These are phyloP conservation scores for Falco columbarius DNA, from an alignment of 2,797 vertebrate genomes.

Conservation along the genomic window DNA sequence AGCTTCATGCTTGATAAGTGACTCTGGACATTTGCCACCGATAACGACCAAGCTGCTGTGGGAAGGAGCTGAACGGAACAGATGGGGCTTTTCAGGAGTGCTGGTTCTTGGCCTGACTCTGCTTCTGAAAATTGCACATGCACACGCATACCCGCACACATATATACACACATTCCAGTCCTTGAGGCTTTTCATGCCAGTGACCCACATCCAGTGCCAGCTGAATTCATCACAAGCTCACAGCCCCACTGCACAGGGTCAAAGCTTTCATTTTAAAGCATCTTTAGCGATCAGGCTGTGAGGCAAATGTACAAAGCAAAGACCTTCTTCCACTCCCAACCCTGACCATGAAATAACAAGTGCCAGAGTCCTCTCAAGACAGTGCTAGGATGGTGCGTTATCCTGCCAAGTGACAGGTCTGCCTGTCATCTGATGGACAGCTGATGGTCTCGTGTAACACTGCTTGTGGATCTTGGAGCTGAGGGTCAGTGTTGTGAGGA, in stretches of 20 bases:
- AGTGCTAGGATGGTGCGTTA: rapidly evolving
- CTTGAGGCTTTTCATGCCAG: neutral
- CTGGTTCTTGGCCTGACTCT: neutral
- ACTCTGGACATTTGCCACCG: slow-evolving; percentile 58
- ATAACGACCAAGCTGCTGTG: neutral
- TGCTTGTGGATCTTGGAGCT: neutral
- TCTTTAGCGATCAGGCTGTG: neutral
- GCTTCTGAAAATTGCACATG: neutral
- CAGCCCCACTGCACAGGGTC: rapidly evolving
- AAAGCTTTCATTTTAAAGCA: neutral
- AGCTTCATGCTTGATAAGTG: slow-evolving; percentile 25
- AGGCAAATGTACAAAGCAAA: neutral
- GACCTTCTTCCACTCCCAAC: neutral
- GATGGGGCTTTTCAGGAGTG: slow-evolving; percentile 40
- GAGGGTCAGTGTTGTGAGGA: neutral
- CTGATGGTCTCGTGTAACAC: neutral
- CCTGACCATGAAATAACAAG: neutral
- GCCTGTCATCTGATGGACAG: neutral
- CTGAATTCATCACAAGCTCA: neutral
- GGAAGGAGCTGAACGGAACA: slow-evolving; percentile 33
- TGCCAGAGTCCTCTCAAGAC: neutral
- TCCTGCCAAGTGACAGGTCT: neutral
- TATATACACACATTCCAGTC: neutral
- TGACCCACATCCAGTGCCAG: neutral
- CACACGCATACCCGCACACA: neutral